Percentiles rank a stretch among this genome's conserved stretches.
These are phyloP conservation scores for Atopsyche davidsoni DNA, from an alignment of 1,140 invertebrate genomes.

Conservation along the genomic window DNA sequence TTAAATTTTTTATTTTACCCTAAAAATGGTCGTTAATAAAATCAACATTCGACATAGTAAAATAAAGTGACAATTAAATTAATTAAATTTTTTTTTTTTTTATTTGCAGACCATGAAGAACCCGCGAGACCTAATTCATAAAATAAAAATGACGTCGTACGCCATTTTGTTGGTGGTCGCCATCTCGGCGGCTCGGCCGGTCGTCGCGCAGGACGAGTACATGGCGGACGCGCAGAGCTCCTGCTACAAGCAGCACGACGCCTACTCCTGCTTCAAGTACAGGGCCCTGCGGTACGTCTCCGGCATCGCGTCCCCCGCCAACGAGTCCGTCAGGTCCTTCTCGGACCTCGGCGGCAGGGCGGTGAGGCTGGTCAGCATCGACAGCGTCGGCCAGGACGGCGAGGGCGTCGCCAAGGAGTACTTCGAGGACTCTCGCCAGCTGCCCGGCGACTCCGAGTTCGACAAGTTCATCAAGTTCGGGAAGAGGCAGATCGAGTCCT, in stretches of 20 bases:
- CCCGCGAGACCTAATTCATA: too few species aligned
- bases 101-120: too few species aligned
- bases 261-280: conserved; percentile 25
- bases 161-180: too few species aligned
- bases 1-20: too few species aligned
- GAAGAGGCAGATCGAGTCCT: conserved; percentile 19
- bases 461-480: conserved; percentile 28
- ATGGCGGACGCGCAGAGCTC: conserved; percentile 16
- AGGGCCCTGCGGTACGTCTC: conserved; percentile 20
- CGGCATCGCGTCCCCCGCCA: conserved; percentile 9
- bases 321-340: not conserved
- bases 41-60: too few species aligned
- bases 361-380: conserved; percentile 18
- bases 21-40: too few species aligned
- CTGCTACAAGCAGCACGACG: conserved; percentile 19
- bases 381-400: not conserved
- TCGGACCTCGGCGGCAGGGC: conserved; percentile 3
- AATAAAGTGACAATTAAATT: too few species aligned
- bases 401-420: conserved; percentile 3
- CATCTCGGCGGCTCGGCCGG: too few species aligned
- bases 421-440: conserved; percentile 21
- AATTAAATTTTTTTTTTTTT: too few species aligned
- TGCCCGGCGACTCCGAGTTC: conserved; percentile 17
- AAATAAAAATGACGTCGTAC: too few species aligned
- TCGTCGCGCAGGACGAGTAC: conserved; percentile 27